A percentile compares a stretch with the other conserved stretches of the same genome.
phyloP scores from a whole-genome alignment of 2,888 invertebrate genomes.

The Coelopa pilipes region DNA sequence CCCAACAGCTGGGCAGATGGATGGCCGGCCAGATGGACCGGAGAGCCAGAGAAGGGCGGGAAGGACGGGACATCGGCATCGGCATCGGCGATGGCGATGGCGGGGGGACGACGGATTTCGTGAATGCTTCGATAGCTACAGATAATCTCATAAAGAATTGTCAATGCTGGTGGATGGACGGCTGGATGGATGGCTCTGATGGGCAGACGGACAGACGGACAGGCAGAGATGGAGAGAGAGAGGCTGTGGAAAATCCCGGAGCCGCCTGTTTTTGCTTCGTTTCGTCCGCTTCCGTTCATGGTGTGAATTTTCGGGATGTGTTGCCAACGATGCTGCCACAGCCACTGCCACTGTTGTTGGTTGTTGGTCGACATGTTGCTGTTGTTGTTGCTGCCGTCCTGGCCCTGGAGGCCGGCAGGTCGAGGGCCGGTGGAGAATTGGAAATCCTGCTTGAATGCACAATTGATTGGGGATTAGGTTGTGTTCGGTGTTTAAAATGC shows the following conservation, averaged over 20 bases:
- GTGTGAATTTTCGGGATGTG: slow-evolving; percentile 20
- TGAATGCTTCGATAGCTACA: slow-evolving; percentile 29
- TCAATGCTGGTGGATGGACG: slow-evolving; percentile 18
- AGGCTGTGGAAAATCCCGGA: background rate
- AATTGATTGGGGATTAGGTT: slow-evolving; percentile 35
- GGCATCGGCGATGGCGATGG: background rate
- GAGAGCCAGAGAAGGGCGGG: background rate
- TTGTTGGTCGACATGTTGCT: background rate
- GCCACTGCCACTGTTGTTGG: slow-evolving; percentile 10
- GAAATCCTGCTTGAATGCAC: slow-evolving; percentile 29
- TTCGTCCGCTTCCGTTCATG: slow-evolving; percentile 22
- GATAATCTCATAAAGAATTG: slow-evolving; percentile 34
- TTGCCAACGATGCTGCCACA: slow-evolving; percentile 15
- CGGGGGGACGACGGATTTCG: background rate
- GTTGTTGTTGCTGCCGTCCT: background rate
- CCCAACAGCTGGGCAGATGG: background rate
- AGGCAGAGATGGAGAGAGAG: too few relatives aligned
- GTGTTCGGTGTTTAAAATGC: slow-evolving; percentile 31
- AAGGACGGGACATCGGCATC: background rate
- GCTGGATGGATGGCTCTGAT: background rate
- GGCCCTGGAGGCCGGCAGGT: background rate
- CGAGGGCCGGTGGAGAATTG: background rate
- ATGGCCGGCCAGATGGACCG: slow-evolving; percentile 7
- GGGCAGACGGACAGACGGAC: too few relatives aligned
- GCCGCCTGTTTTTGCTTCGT: slow-evolving; percentile 15